These are phyloP conservation scores for Channa striata DNA, from an alignment of 2,797 vertebrate species.

Conservation along the genomic window DNA sequence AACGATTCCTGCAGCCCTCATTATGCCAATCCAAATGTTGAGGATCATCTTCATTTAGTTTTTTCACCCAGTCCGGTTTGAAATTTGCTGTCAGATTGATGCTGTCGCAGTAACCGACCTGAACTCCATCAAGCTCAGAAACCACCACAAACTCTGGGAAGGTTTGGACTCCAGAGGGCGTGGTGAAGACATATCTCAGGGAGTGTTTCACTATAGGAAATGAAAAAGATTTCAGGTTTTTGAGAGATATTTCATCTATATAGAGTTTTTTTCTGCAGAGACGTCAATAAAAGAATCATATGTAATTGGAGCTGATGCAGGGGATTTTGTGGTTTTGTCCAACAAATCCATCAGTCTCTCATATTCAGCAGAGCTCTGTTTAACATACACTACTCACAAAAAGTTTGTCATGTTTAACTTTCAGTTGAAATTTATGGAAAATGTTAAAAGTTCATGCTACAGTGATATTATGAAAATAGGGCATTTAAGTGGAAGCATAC, in stretches of 20 bases:
- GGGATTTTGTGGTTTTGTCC: too few relatives aligned
- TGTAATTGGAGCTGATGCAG: too few relatives aligned
- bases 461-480: too few relatives aligned
- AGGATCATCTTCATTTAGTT: not conserved
- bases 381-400: too few relatives aligned
- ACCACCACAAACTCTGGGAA: slow-evolving; percentile 45
- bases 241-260: accelerated
- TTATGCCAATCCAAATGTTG: slow-evolving; percentile 38
- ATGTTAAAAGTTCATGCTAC: too few relatives aligned
- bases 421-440: too few relatives aligned
- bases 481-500: too few relatives aligned
- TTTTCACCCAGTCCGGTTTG: slow-evolving; percentile 44
- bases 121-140: slow-evolving; percentile 8
- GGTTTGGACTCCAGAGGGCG: slow-evolving; percentile 23
- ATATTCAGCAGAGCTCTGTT: too few relatives aligned
- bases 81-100: slow-evolving; percentile 19
- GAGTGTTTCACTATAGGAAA: slow-evolving; percentile 42
- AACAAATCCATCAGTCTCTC: too few relatives aligned
- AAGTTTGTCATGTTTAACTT: too few relatives aligned
- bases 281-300: too few relatives aligned
- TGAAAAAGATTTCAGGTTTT: not conserved
- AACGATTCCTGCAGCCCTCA: accelerated
- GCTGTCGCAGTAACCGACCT: slow-evolving; percentile 42
- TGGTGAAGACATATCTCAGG: slow-evolving; percentile 34
- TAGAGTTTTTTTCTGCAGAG: too few relatives aligned